phyloP scores from a whole-genome alignment of 2,797 vertebrate genomes.

The Platyrinchus mystaceus region DNA sequence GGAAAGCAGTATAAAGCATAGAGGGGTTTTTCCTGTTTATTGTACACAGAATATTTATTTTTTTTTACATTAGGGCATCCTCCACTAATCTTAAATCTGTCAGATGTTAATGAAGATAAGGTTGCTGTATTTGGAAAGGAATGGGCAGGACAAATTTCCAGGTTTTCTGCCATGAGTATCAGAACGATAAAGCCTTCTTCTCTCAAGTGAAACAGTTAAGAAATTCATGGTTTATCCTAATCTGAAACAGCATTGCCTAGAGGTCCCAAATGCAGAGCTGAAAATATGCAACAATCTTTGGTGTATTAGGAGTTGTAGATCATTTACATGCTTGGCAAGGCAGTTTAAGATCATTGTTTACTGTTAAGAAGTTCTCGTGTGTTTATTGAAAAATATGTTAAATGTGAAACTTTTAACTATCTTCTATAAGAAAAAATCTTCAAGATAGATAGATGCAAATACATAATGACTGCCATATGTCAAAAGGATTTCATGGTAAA shows the following conservation, averaged over 20 bases:
- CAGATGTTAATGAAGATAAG: conserved; percentile 41
- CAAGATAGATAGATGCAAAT: conserved; percentile 70
- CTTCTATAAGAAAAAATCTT: conserved; percentile 66
- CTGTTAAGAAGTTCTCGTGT: conserved; percentile 65
- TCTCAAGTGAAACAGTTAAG: conserved; percentile 60
- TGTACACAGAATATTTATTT: not conserved
- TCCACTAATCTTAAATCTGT: conserved; percentile 55
- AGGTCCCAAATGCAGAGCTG: conserved; percentile 59
- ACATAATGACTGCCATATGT: conserved; percentile 79
- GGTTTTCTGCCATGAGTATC: conserved; percentile 58
- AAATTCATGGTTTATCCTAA: conserved; percentile 65
- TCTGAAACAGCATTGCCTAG: conserved; percentile 68
- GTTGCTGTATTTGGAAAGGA: conserved; percentile 36
- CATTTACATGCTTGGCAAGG: conserved; percentile 58
- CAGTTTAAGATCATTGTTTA: conserved; percentile 65
- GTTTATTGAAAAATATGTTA: conserved; percentile 73
- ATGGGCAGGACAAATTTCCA: conserved; percentile 38
- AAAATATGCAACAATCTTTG: conserved; percentile 46
- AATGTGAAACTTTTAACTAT: conserved; percentile 52
- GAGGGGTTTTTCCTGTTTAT: not conserved
- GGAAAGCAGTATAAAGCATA: not conserved
- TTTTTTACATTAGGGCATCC: not conserved
- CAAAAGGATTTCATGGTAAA: conserved; percentile 66
- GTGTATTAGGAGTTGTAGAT: conserved; percentile 46
- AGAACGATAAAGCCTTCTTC: conserved; percentile 50